phyloP scores from a whole-genome alignment of 2,113 vertebrate species.

The Phyllopteryx taeniolatus region DNA sequence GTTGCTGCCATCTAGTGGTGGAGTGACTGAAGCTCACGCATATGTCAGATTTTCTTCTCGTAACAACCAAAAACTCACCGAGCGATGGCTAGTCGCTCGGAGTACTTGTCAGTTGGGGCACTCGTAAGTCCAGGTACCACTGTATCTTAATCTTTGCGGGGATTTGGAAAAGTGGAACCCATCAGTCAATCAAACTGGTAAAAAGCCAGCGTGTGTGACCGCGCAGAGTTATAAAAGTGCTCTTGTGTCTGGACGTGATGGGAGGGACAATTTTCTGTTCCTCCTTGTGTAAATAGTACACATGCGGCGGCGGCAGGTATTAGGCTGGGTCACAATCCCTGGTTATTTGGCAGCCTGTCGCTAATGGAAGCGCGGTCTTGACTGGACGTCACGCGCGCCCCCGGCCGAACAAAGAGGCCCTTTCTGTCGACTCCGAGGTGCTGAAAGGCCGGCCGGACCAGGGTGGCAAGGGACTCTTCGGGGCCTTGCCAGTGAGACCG shows the following conservation, averaged over 20 bases:
- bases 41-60: no score
- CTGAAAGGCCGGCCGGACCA: constrained; percentile 70
- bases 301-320: constrained; percentile 60
- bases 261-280: constrained; percentile 59
- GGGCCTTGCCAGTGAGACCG: constrained; percentile 61
- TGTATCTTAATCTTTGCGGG: not conserved
- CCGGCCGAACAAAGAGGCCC: constrained; percentile 68
- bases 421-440: constrained; percentile 71
- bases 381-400: constrained; percentile 63
- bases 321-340: constrained; percentile 72
- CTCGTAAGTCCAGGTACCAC: no score
- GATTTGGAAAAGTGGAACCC: constrained; percentile 37
- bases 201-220: constrained; percentile 46
- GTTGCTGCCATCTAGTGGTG: no score
- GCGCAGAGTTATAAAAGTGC: constrained; percentile 52
- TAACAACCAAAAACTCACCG: no score
- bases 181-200: constrained; percentile 50
- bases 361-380: constrained; percentile 67
- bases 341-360: constrained; percentile 67
- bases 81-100: no score
- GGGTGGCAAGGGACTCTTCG: constrained; percentile 54
- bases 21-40: no score
- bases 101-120: no score
- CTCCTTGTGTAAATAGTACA: constrained; percentile 70
- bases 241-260: constrained; percentile 55